phyloP scores from a whole-genome alignment of 2,113 vertebrate genomes.

The Crypturellus undulatus region DNA sequence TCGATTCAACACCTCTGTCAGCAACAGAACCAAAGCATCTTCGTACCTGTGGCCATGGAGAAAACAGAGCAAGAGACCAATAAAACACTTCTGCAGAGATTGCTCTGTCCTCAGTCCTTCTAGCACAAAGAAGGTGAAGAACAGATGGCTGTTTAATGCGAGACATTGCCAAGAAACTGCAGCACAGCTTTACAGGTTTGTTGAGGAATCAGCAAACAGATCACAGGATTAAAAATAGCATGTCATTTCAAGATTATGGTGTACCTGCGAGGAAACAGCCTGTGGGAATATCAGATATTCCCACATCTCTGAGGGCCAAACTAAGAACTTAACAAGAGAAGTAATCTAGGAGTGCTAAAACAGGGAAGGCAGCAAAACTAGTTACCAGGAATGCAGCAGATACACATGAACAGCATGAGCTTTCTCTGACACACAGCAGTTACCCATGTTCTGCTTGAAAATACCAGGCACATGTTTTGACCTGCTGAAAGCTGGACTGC shows the following conservation, averaged over 20 bases:
- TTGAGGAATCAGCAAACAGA: neutral
- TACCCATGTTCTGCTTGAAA: neutral
- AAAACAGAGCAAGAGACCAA: neutral
- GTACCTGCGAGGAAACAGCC: neutral
- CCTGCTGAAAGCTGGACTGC: neutral
- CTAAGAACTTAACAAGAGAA: neutral
- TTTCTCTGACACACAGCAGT: neutral
- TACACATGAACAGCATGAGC: neutral
- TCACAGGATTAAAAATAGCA: neutral
- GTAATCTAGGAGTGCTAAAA: neutral
- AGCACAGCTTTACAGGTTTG: neutral
- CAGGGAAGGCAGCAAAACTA: neutral
- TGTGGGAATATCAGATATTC: neutral
- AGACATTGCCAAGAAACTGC: neutral
- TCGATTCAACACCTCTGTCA: constrained; percentile 94
- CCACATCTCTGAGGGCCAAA: neutral
- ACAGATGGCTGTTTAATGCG: neutral
- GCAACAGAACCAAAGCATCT: constrained; percentile 91
- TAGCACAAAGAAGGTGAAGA: rapidly evolving
- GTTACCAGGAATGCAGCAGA: neutral
- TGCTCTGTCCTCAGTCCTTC: neutral
- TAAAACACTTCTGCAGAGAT: neutral
- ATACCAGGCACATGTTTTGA: neutral
- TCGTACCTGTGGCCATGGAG: constrained; percentile 85
- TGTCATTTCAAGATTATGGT: neutral